Evolutionary conservation across 2,888 invertebrate genomes (phyloP), one percentile per base, ranked within the genome.

Genomic region (Rhogogaster chlorosoma): DNA sequence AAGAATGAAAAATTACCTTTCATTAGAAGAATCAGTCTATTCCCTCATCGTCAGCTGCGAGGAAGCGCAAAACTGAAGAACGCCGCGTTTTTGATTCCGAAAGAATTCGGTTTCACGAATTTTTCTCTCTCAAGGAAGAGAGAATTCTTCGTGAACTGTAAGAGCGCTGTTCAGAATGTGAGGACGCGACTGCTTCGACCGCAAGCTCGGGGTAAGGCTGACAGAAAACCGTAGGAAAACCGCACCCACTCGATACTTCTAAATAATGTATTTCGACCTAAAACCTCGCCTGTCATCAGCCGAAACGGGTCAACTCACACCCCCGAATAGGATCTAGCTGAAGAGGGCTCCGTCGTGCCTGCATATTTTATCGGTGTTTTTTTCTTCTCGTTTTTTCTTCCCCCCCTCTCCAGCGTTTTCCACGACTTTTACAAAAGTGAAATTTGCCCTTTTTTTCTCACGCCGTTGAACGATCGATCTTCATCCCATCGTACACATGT

Each of bases 221-320:
- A 38, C 22, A 18, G 45, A 75, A 49, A 36, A 36, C 80, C 61
- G 7, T 22, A 29, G 80, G 4, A 18, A 61, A 22, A 0, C 80
- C 38, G 38, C 80, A 36, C 67, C 26, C 38, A 57, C 82, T 67
- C 82, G 67, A 83, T 83, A 67, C 84, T 32, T 84, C 64, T 84
- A 84, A 84, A 84, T 84, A 84, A 80, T 84, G 80, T 70, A 84
- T 80, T 64, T 70, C 53, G 53, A 36, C 84, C 80, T 84, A 64
- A 84, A 84, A 64, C 84, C 80, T 78, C 15, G 77, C 61, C 67
- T 84, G 83, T 70, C 84, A 78, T 84, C 77, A 32, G 45, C 26
- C 45, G 45, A 84, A 84, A 84, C 73, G 49, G 84, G 84, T 53
- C 84, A 38, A 38, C 45, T 49, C 70, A 70, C 29, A 77, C 49